These are phyloP conservation scores for Typhlomys cinereus DNA, from an alignment of 2,113 vertebrate species.

Conservation along the genomic window DNA sequence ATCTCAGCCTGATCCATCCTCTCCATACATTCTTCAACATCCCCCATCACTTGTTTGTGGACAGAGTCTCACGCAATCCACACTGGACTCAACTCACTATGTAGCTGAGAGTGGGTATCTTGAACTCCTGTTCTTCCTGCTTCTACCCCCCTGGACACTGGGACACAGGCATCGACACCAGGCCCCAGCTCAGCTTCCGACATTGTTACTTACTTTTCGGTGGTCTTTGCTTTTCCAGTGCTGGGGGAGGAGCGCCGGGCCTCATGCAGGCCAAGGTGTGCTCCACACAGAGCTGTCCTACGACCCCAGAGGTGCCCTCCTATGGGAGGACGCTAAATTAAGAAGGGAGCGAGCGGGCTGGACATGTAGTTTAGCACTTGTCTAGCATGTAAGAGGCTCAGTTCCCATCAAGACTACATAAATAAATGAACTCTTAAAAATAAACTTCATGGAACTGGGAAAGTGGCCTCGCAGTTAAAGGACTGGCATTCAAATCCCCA, in stretches of 20 bases:
- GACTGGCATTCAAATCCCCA: too few relatives aligned
- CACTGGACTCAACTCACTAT: background rate
- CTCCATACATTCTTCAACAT: background rate
- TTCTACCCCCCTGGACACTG: too few relatives aligned
- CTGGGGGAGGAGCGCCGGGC: background rate
- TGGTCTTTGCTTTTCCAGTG: background rate
- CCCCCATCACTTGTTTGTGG: background rate
- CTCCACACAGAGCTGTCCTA: background rate
- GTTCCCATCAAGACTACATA: background rate
- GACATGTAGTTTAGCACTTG: background rate
- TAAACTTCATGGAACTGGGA: background rate
- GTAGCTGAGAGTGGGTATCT: background rate
- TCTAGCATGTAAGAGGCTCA: background rate
- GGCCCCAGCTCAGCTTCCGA: too few relatives aligned
- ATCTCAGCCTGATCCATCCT: background rate
- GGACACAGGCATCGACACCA: background rate
- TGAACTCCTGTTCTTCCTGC: background rate
- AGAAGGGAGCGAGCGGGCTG: background rate
- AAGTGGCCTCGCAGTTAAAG: too few relatives aligned
- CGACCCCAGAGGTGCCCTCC: background rate
- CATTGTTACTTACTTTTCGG: background rate
- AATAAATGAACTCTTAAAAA: background rate
- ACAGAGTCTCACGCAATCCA: background rate
- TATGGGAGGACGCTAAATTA: background rate
- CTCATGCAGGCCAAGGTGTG: background rate